Evolutionary conservation across 1,140 invertebrate genomes (phyloP).

Genomic region (Diachasmimorpha longicaudata): DNA sequence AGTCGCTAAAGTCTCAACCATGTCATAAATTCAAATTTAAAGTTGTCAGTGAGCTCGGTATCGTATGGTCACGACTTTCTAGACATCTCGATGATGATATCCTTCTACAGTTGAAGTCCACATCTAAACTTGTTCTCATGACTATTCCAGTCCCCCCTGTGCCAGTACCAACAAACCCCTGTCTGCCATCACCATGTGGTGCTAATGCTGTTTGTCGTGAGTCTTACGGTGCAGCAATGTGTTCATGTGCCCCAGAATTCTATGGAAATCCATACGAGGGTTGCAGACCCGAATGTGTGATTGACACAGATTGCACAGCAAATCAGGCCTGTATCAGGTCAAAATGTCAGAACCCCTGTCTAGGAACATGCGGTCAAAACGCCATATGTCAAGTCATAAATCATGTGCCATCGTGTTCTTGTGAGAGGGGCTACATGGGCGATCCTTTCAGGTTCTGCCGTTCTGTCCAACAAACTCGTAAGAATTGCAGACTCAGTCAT

Average conservation of each 20-base stretch:
- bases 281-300: conserved; percentile 73
- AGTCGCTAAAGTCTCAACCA: no score
- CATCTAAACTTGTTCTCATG: neutral
- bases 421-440: conserved; percentile 72
- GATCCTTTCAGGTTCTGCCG: conserved; percentile 72
- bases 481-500: conserved; percentile 40
- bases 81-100: no score
- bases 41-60: no score
- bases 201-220: conserved; percentile 76
- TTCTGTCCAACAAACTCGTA: conserved; percentile 62
- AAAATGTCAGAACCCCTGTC: conserved; percentile 77
- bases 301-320: conserved; percentile 74
- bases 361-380: conserved; percentile 75
- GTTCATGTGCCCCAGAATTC: conserved; percentile 74
- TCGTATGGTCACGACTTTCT: no score
- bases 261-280: conserved; percentile 80
- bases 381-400: conserved; percentile 77
- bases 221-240: conserved; percentile 70
- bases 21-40: no score
- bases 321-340: conserved; percentile 73
- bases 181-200: conserved; percentile 75
- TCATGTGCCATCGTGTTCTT: conserved; percentile 75
- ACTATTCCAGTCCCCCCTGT: neutral
- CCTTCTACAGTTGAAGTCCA: no score
- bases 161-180: conserved; percentile 61